Conservation (phyloP, 2,888 invertebrate genomes). For the Mycalesis mineus region DNA sequence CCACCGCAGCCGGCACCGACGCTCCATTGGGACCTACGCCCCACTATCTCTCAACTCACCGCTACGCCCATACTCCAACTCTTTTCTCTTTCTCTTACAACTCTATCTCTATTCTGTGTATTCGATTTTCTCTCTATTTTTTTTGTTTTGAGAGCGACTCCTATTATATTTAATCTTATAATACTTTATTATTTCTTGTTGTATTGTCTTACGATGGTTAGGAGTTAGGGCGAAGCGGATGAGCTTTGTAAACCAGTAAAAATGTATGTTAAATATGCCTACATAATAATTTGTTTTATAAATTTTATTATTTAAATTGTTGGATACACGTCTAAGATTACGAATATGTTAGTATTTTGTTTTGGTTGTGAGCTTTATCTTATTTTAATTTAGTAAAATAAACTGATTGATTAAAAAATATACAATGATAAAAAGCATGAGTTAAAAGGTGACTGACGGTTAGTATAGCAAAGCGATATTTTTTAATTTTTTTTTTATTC, state of each 20-base stretch:
- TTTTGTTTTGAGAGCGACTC: too few species aligned
- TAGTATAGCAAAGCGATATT: constrained; percentile 30
- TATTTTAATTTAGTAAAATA: constrained; percentile 29
- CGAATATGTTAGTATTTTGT: constrained; percentile 12
- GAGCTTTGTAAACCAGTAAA: constrained; percentile 48
- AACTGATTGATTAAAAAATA: background rate
- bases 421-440: constrained; percentile 19
- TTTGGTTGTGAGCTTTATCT: constrained; percentile 27
- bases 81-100: constrained; percentile 21
- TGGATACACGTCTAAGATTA: constrained; percentile 8
- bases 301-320: constrained; percentile 6
- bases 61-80: constrained; percentile 59
- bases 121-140: too few species aligned
- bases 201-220: constrained; percentile 49
- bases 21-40: constrained; percentile 92
- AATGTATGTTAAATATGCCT: constrained; percentile 28
- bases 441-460: constrained; percentile 29
- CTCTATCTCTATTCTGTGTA: constrained; percentile 2
- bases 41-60: constrained; percentile 61
- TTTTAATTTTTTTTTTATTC: constrained; percentile 7
- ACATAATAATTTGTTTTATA: constrained; percentile 14
- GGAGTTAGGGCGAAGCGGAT: constrained; percentile 77
- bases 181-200: constrained; percentile 1
- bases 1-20: constrained; percentile 92
- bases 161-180: background rate